phyloP scores from a whole-genome alignment of 2,797 vertebrate species.

The Danio albolineatus region DNA sequence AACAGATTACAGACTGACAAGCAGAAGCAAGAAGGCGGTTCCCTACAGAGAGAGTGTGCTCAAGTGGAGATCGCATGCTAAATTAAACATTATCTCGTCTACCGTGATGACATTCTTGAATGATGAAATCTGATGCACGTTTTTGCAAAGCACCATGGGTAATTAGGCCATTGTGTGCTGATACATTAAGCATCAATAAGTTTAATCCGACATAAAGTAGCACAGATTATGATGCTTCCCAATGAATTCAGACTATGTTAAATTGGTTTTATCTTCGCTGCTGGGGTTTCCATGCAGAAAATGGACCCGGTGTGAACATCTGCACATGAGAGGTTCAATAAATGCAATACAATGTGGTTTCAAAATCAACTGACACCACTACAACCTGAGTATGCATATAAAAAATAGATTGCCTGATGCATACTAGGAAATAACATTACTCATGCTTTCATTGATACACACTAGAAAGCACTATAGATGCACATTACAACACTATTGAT shows the following conservation, averaged over 20 bases:
- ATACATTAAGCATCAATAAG: not conserved
- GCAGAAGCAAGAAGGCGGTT: not conserved
- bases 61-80: not conserved
- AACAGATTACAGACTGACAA: not conserved
- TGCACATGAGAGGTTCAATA: too few relatives aligned
- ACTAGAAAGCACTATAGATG: too few relatives aligned
- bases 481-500: too few relatives aligned
- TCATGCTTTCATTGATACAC: too few relatives aligned
- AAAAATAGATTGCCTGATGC: too few relatives aligned
- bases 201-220: not conserved
- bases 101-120: not conserved
- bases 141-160: not conserved
- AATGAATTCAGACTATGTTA: not conserved
- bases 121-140: not conserved
- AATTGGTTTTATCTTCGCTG: not conserved
- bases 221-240: not conserved
- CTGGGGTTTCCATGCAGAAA: not conserved
- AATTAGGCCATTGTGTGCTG: not conserved
- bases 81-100: not conserved
- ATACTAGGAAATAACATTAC: too few relatives aligned
- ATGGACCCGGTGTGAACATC: too few relatives aligned
- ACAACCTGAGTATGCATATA: too few relatives aligned
- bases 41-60: not conserved
- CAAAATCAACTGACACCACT: too few relatives aligned
- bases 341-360: not conserved